Base-by-base conservation (phyloP, 2,888 invertebrate genomes). In the Lamellibrachia columna region DNA sequence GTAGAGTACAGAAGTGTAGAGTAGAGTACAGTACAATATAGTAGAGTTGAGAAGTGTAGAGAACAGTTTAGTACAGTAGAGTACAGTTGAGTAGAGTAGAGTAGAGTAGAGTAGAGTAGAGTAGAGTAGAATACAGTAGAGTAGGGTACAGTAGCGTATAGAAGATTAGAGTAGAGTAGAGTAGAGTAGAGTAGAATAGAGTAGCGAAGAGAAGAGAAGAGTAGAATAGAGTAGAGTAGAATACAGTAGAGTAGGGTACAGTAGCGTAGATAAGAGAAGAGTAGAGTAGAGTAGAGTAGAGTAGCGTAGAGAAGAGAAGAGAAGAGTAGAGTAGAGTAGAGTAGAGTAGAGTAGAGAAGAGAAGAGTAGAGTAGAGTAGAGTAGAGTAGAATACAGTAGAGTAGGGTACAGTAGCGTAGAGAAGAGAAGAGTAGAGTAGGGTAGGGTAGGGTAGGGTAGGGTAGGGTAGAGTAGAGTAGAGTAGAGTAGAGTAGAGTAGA, bases 351-450 rank as follows among this genome's bases (percentile, higher is more conserved):
- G 92, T 15, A 28, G 91, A 91, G 22, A 15, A 90, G 91, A 11
- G 92, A 7, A 75, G 90, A 90, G 90, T 90, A 90, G 90, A 90
- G 60, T 52, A 92, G 60, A n/a, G 92, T 52, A 90, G 90, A 60
- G 90, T 52, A 92, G 53, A 8, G 60, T 52, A 92, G 92, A 28
- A 55, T 90, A 90, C 15, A 15, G 90, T 90, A 90, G 90, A 90
- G 22, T 90, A 90, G 90, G 22, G 90, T 90, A 90, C 15, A 90
- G 22, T 90, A 90, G 90, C 22, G 90, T 90, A 90, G 90, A 90
- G 90, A 15, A 90, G 90, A 90, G 22, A 15, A 90, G 90, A 90
- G 90, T 90, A 90, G 90, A 90, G 90, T 90, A 90, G 90, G 22
- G 90, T 90, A 90, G 90, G 22, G 90, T 90, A 90, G 90, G 22